Percentiles rank a stretch among this genome's conserved stretches.
Evolutionary conservation across 2,113 vertebrate species (phyloP).

Genomic region (Riparia riparia): DNA sequence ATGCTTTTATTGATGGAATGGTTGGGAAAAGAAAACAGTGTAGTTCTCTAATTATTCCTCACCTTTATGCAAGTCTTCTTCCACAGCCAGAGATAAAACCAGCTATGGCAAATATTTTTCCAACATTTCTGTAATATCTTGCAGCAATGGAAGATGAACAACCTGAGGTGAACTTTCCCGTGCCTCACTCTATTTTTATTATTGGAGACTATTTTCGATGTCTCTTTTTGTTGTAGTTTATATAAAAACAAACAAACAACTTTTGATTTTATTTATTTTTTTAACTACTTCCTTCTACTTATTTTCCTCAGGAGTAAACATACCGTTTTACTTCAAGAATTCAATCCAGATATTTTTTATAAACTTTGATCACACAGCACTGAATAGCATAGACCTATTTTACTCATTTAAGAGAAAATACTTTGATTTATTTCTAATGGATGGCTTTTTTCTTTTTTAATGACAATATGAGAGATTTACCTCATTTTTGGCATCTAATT

Average conservation of each 20-base stretch:
- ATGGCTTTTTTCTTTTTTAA: neutral
- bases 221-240: neutral
- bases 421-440: neutral
- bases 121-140: neutral
- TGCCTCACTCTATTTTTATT: neutral
- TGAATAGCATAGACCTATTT: neutral
- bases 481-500: neutral
- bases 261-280: neutral
- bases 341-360: neutral
- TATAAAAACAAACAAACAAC: neutral
- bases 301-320: neutral
- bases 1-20: neutral
- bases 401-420: neutral
- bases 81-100: neutral
- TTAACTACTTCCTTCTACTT: neutral
- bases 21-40: neutral
- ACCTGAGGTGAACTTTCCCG: neutral
- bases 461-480: neutral
- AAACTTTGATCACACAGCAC: neutral
- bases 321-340: neutral
- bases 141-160: neutral
- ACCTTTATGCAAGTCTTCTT: neutral
- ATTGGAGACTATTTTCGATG: neutral
- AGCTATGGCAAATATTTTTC: neutral
- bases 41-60: neutral